Percentiles rank a stretch among this genome's conserved stretches.
Conservation (phyloP, 2,797 vertebrate genomes). For the Xyrichtys novacula region DNA sequence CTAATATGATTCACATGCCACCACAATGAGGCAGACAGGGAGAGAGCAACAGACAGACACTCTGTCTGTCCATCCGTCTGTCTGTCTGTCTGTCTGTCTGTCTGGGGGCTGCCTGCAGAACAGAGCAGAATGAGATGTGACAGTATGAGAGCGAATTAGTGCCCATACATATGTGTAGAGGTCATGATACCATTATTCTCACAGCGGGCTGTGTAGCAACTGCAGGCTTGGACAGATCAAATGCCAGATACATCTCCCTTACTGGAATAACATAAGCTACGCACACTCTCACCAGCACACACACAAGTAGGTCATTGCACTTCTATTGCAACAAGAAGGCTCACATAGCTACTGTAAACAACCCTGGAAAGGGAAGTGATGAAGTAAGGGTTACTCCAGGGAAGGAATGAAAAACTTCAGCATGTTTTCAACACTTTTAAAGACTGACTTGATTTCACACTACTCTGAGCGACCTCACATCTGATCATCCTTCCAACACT, state of each 20-base stretch:
- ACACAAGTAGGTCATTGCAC: conserved; percentile 43
- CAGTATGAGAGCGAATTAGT: conserved; percentile 57
- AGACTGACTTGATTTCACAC: conserved; percentile 1
- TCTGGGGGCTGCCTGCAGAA: conserved; percentile 51
- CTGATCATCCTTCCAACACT: not conserved
- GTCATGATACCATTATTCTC: conserved; percentile 30
- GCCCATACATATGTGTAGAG: conserved; percentile 11
- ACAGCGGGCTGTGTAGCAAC: conserved; percentile 10
- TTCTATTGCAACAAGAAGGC: conserved; percentile 17
- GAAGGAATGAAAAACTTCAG: not conserved
- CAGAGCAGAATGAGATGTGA: conserved; percentile 67
- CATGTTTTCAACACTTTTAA: not conserved
- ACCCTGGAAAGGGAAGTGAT: conserved; percentile 24
- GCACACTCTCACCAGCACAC: conserved; percentile 26
- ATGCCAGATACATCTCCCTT: conserved; percentile 39
- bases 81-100: conserved; percentile 4
- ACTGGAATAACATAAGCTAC: conserved; percentile 30
- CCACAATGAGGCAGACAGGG: not conserved
- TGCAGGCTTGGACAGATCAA: conserved; percentile 47
- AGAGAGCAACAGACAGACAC: conserved; percentile 25
- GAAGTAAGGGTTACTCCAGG: conserved; percentile 3
- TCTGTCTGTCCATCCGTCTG: not conserved
- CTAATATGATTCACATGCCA: conserved; percentile 31
- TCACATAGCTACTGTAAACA: conserved; percentile 21
- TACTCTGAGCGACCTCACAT: not conserved